A percentile compares a stretch with the other conserved stretches of the same genome.
Conservation (phyloP, 2,797 vertebrate species). For the Dendrocincla tyrannina region DNA sequence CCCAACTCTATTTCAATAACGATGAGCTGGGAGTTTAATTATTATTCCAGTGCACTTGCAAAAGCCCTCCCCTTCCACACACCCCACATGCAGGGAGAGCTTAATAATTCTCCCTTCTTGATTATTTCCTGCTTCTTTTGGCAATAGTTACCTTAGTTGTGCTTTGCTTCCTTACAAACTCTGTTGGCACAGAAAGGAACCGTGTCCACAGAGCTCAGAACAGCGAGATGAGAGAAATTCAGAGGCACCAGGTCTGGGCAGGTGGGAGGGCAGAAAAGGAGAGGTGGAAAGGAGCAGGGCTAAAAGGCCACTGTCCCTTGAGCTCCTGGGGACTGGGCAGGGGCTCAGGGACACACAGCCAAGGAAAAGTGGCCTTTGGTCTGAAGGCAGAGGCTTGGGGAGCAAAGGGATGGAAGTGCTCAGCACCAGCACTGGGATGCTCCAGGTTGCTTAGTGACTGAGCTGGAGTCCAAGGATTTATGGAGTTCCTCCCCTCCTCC, state of each 20-base stretch:
- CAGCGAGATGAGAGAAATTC: background rate
- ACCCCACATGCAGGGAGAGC: background rate
- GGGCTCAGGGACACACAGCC: background rate
- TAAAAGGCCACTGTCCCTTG: rapidly evolving
- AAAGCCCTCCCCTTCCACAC: background rate
- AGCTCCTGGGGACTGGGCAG: background rate
- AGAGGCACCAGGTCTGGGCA: background rate
- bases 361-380: rapidly evolving
- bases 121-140: background rate
- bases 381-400: background rate
- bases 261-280: background rate
- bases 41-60: background rate
- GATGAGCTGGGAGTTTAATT: background rate
- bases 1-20: background rate
- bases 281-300: background rate
- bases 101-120: background rate
- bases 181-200: background rate
- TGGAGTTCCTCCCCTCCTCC: background rate
- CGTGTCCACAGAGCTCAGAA: rapidly evolving
- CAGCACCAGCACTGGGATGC: background rate
- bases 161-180: background rate
- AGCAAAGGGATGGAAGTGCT: background rate
- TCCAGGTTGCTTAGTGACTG: background rate
- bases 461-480: background rate
- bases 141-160: rapidly evolving